Base-by-base conservation (phyloP, 2,888 invertebrate species). In the Oscheius sp. region DNA sequence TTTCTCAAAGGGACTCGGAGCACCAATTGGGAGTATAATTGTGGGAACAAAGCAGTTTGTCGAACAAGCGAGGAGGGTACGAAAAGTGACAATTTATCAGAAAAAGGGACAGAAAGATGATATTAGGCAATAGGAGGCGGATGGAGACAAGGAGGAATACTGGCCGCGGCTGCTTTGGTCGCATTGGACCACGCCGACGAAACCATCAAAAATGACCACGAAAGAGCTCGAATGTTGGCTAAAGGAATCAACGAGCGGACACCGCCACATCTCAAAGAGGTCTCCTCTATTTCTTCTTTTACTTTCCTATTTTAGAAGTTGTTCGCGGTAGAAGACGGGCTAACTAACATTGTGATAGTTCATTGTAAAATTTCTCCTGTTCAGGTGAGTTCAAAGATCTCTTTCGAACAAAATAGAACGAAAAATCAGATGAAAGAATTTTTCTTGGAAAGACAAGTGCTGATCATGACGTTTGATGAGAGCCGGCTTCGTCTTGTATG, bases 111-210 rank as follows among this genome's bases (percentile, higher is more conserved):
- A 66, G 12, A 21, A 6, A 46, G 12, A 1, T n/a, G 23, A 1
- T 35, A 29, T 70, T 96, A 97, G 90, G 93, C 93, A 59, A 89
- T 98, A 55, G 97, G 98, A 25, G 97, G 97, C 41, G 96, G 94
- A 0, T 94, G 95, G 95, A 91, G 97, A 72, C 97, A 98, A 90
- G 92, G 92, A 52, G 98, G 98, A 5, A 91, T 96, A 59, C 87
- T 98, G 68, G 96, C 96, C 0, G 96, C 96, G 0, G 94, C 95
- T 0, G 95, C 95, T 0, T 86, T 94, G 2, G 93, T 94, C 29
- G 94, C 94, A 0, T 89, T 98, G n/a, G 92, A 93, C 76, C 85
- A 89, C 45, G 92, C 93, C 84, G 91, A 93, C 6, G 93, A 93
- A 0, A 90, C 92, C 53, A 91, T 97, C 41, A 89, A 89, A 2